Base-by-base conservation (phyloP, 2,797 vertebrate species). In the Girardinus metallicus region DNA sequence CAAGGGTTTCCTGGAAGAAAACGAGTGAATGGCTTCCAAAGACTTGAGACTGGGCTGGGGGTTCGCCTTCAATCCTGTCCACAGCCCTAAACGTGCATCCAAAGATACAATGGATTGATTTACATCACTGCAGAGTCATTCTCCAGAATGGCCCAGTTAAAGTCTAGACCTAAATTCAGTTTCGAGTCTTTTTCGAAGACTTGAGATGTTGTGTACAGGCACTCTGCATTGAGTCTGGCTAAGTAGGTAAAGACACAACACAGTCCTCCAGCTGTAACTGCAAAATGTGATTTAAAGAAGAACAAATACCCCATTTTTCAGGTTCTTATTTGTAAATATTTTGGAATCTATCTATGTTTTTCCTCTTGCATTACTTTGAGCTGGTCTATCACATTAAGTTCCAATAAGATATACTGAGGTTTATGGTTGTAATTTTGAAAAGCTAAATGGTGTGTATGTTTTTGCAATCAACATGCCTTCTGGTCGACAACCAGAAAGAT, bases 401-500 rank as follows among this genome's bases (percentile, higher is more conserved):
- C 26, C 41, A 8, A 31, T 16, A 4, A 71, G 43, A 44, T 29
- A 16, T 16, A 46, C 41, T 29, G 12, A 43, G 39, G 39, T 43
- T n/a, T 26, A n/a, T 71, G 26, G n/a, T 18, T 46, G 41, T 16
- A 16, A 16, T 43, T 71, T 70, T 5, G n/a, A 29, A 44, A 16
- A 29, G 41, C 43, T 71, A 46, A 71, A 46, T 26, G 13, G 43
- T 29, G 12, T 46, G n/a, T 71, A 71, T 46, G 16, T 29, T 71
- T 70, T 71, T 71, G 26, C 13, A 29, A 44, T 71, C 43, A 46
- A 29, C n/a, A 29, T 44, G 4, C 68, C 68, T 75, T 15, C 74
- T 75, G 73, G 39, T 51, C 64, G 29, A 85, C 80, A 88, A 80
- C 88, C 49, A 81, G 23, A 53, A 77, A 44, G 49, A 64, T 76